Evolutionary conservation across 2,113 vertebrate species (phyloP), one percentile per base, ranked within the genome.

Genomic region (Brachirus orientalis): DNA sequence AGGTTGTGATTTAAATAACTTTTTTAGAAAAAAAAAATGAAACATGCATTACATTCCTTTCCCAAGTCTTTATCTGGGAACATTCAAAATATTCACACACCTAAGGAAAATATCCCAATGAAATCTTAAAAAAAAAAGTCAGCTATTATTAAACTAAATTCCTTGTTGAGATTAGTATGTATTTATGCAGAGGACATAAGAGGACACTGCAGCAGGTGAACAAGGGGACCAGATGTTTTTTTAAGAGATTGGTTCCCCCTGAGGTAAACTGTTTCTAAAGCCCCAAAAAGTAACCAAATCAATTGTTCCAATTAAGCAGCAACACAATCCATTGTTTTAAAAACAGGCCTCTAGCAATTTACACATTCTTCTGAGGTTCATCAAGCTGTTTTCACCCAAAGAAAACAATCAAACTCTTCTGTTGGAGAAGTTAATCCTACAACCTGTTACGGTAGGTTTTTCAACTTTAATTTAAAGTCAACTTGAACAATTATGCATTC

Each of bases 181-280:
- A 12, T 12, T 51, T 40, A 12, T 41, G 28, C 7, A 40, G 13
- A 65, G 44, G 63, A 13, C 19, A 41, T 55, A 28, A 22, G 22
- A 20, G 47, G 22, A 51, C 37, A 41, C 66, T 36, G 58, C 38
- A 75, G 67, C 71, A 66, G 50, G 18, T 61, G 20, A 69, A 52
- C 7, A 19, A n/a, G 14, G 9, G 56, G 37, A 68, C 55, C 54
- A 19, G 28, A 38, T 56, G 48, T 28, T 54, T 63, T 17, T 55
- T 33, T 20, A 33, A 71, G 12, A 56, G 20, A 52, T 17, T 13
- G 44, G 35, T 28, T 40, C 17, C 44, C 48, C 55, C 55, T 33
- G 44, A 44, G 12, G 37, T 19, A 18, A 55, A 69, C 18, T 59
- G 33, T 45, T 36, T 43, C 48, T 55, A 2, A 6, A 46, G 45